Evolutionary conservation across 2,113 vertebrate genomes (phyloP), one percentile per base, ranked within the genome.

Genomic region (Indri indri): DNA sequence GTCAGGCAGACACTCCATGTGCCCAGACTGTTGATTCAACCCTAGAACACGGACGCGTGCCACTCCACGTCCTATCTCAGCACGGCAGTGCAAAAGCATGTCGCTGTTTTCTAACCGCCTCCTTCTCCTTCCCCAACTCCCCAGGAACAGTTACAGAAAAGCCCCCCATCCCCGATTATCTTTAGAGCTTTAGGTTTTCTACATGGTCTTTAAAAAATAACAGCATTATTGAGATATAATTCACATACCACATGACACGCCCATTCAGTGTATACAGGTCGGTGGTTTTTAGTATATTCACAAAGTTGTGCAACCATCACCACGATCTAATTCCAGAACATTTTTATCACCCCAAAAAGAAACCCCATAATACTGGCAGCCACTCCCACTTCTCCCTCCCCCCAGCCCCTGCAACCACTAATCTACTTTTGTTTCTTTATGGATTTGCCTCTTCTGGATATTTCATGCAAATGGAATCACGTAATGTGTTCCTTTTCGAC

Each of bases 1-100:
- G 1, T 2, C 6, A 0, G 0, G 1, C 0, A 27, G 68, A 83
- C 22, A 0, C 0, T 1, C 8, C 37, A 2, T 14, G 0, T 0
- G 3, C 74, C 17, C 59, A 2, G 40, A 1, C 4, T 2, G 37
- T 8, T 7, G 61, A 10, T 6, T 10, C 50, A 0, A 6, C 52
- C 22, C 76, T 3, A 9, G 81, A 8, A 34, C 12, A 14, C 0
- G 0, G 25, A 23, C 0, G 8, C 9, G 0, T 2, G 0, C 11
- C 18, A 7, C 30, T 10, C 68, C 47, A 7, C 0, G 0, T 25
- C 27, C 2, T 0, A 14, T 17, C n/a, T 4, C 74, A 65, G 18
- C 65, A 1, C 0, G 8, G 32, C 50, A 0, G 54, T 13, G 32
- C 37, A 57, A 40, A 59, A 34, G 17, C 59, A 1, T 22, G 1